Conservation (phyloP, 1,140 invertebrate genomes). For the Aphelenchoides fujianensis region DNA sequence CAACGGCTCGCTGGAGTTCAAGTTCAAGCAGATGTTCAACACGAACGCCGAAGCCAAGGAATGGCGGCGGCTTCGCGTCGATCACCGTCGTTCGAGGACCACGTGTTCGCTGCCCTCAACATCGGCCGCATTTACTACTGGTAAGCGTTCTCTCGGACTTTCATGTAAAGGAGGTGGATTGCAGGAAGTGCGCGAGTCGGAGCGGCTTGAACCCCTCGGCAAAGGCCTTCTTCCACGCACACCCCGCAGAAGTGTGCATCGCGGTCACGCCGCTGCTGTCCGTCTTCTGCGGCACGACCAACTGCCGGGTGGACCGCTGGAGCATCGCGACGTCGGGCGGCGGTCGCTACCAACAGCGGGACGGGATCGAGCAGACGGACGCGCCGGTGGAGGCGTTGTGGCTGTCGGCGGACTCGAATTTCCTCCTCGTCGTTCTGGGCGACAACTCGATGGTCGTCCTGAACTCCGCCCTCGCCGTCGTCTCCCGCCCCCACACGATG, state of each 20-base stretch:
- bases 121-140: slow-evolving; percentile 45
- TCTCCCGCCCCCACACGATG: slow-evolving; percentile 29
- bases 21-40: neutral
- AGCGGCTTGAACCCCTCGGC: slow-evolving; percentile 25
- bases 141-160: slow-evolving; percentile 20
- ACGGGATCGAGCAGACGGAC: slow-evolving; percentile 34
- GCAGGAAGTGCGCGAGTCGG: slow-evolving; percentile 31
- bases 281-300: slow-evolving; percentile 42
- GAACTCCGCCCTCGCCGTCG: slow-evolving; percentile 35
- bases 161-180: slow-evolving; percentile 18
- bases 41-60: slow-evolving; percentile 12
- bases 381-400: slow-evolving; percentile 22
- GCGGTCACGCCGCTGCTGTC: slow-evolving; percentile 30
- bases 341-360: slow-evolving; percentile 28
- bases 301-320: slow-evolving; percentile 34
- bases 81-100: slow-evolving; percentile 32
- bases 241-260: slow-evolving; percentile 18
- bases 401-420: slow-evolving; percentile 31
- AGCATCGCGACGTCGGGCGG: slow-evolving; percentile 35
- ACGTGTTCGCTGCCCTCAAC: slow-evolving; percentile 39
- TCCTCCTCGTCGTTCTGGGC: slow-evolving; percentile 20
- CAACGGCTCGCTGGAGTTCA: neutral
- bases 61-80: slow-evolving; percentile 37
- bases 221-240: slow-evolving; percentile 31
- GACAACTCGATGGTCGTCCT: slow-evolving; percentile 40